Evolutionary conservation across 1,140 invertebrate genomes (phyloP).

Genomic region (Apolygus lucorum): DNA sequence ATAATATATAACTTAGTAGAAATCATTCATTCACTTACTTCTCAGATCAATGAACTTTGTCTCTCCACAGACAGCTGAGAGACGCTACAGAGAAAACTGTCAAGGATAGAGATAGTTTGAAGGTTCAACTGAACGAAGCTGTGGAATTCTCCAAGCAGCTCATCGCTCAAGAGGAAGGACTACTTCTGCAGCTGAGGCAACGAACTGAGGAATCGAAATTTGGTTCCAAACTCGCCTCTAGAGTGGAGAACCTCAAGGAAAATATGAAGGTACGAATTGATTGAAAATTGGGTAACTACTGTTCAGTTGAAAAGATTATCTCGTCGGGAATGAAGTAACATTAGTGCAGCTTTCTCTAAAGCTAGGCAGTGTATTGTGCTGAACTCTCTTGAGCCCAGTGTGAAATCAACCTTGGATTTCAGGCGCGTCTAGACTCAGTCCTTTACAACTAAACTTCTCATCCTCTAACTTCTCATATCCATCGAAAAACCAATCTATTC

Average conservation of each 20-base stretch:
- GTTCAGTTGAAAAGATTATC: no score
- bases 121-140: conserved; percentile 47
- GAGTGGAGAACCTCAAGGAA: conserved; percentile 3
- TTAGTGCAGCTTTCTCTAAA: no score
- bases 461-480: no score
- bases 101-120: conserved; percentile 45
- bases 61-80: conserved; percentile 39
- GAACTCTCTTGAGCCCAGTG: no score
- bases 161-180: conserved; percentile 44
- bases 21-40: background rate
- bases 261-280: conserved; percentile 10
- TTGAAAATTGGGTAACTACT: no score
- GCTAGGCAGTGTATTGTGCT: no score
- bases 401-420: no score
- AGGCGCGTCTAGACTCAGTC: no score
- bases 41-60: background rate
- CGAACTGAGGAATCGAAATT: conserved; percentile 3
- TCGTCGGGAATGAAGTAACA: no score
- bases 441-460: no score
- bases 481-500: no score
- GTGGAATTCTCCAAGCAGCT: conserved; percentile 47
- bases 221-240: conserved; percentile 5
- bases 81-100: conserved; percentile 42
- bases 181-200: background rate
- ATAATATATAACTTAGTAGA: background rate